A percentile compares a stretch with the other conserved stretches of the same genome.
Conservation (phyloP, 2,888 invertebrate genomes). For the Thumatha senex region DNA sequence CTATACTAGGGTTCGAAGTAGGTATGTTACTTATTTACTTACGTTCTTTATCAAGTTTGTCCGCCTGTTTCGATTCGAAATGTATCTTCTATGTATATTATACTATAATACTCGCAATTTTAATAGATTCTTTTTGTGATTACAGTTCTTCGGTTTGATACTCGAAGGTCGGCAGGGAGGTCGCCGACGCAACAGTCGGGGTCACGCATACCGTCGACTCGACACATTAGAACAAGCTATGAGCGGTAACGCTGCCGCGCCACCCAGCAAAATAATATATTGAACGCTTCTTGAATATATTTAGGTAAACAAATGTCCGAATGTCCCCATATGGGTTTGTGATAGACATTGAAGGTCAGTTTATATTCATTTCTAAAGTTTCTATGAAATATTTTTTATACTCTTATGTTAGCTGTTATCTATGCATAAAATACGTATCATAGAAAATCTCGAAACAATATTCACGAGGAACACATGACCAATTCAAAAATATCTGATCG, state of each 20-base stretch:
- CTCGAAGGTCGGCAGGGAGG: slow-evolving; percentile 69
- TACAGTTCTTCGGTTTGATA: slow-evolving; percentile 70
- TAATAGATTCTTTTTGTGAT: slow-evolving; percentile 13
- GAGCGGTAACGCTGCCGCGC: slow-evolving; percentile 63
- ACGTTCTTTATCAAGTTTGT: no score
- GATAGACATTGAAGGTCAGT: slow-evolving; percentile 12
- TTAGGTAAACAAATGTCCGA: slow-evolving; percentile 12
- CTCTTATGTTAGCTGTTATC: not conserved
- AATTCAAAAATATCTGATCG: no score
- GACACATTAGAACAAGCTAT: slow-evolving; percentile 77
- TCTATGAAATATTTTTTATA: not conserved
- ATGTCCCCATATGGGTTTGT: slow-evolving; percentile 10
- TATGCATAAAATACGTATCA: not conserved
- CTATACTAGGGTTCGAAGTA: no score
- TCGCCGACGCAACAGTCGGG: slow-evolving; percentile 71
- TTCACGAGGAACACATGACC: no score
- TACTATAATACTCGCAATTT: no score
- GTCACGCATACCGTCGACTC: slow-evolving; percentile 71
- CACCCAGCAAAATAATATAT: slow-evolving; percentile 77
- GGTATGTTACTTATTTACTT: no score
- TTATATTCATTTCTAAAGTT: not conserved
- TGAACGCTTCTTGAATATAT: slow-evolving; percentile 29
- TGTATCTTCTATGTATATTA: no score
- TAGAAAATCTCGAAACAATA: no score
- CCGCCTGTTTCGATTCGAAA: no score